Evolutionary conservation across 1,140 invertebrate species (phyloP).

Genomic region (Macrostomum lignano): DNA sequence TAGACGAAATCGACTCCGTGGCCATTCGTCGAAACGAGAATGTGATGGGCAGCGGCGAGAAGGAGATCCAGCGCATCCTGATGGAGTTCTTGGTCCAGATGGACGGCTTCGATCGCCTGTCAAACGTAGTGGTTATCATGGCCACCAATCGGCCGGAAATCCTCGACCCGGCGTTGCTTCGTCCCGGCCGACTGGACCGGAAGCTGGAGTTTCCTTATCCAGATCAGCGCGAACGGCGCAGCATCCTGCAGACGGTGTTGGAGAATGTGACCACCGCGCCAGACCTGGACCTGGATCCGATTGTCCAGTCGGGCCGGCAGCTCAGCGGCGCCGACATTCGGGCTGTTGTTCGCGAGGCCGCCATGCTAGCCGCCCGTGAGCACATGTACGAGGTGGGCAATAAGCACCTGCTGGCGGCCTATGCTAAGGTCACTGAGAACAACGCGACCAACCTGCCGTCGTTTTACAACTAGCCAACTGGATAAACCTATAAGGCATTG

Average conservation of each 20-base stretch:
- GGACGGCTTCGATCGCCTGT: slow-evolving; percentile 31
- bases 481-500: too few relatives aligned
- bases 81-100: slow-evolving; percentile 21
- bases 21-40: slow-evolving; percentile 13
- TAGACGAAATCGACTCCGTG: slow-evolving; percentile 21
- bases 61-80: slow-evolving; percentile 18
- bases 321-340: neutral
- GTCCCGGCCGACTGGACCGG: slow-evolving; percentile 14
- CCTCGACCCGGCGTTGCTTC: slow-evolving; percentile 14
- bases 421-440: too few relatives aligned
- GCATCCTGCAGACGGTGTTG: neutral
- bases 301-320: neutral
- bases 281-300: neutral
- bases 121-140: slow-evolving; percentile 12
- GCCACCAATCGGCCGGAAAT: slow-evolving; percentile 14
- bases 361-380: slow-evolving; percentile 81
- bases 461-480: too few relatives aligned
- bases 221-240: neutral
- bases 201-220: neutral
- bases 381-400: too few relatives aligned
- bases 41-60: slow-evolving; percentile 12
- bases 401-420: too few relatives aligned
- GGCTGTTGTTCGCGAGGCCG: slow-evolving; percentile 29
- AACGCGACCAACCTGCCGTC: too few relatives aligned
- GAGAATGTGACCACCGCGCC: neutral